A percentile compares a stretch with the other conserved stretches of the same genome.
These are phyloP conservation scores for Nylanderia fulva DNA, from an alignment of 1,140 invertebrate genomes.

Conservation along the genomic window DNA sequence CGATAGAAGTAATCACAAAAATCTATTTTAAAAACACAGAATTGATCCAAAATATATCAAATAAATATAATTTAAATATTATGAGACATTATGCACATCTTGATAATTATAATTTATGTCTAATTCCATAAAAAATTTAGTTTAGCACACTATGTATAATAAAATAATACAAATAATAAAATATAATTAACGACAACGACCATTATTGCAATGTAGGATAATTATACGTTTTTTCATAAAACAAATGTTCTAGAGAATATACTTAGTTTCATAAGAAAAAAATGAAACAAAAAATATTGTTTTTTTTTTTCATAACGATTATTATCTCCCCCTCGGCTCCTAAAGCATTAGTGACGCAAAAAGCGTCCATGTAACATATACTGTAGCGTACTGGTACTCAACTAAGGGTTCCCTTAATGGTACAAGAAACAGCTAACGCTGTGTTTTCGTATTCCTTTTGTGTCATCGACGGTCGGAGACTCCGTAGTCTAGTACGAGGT, in stretches of 20 bases:
- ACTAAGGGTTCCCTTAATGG: conserved; percentile 41
- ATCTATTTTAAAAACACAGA: not conserved
- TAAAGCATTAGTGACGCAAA: conserved; percentile 43
- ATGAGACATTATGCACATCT: not conserved
- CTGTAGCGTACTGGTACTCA: not conserved
- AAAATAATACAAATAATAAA: not conserved
- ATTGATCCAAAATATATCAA: not conserved
- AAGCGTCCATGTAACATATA: conserved; percentile 29
- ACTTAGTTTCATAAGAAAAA: conserved; percentile 2
- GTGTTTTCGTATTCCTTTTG: conserved; percentile 53
- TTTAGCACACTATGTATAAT: not conserved
- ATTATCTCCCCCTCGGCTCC: conserved; percentile 2
- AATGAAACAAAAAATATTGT: not conserved
- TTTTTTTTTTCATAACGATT: conserved; percentile 18
- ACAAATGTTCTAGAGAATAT: not conserved
- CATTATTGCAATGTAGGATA: not conserved
- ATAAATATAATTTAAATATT: not conserved
- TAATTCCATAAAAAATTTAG: not conserved
- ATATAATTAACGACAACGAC: not conserved
- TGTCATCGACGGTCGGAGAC: conserved; percentile 29
- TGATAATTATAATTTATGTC: not conserved
- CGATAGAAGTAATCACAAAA: not conserved
- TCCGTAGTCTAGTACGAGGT: not conserved
- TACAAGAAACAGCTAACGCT: conserved; percentile 48
- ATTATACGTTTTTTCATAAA: not conserved